Percentiles rank a stretch among this genome's conserved stretches.
Evolutionary conservation across 2,888 invertebrate genomes (phyloP).

Genomic region (Nemotelus nigrinus): DNA sequence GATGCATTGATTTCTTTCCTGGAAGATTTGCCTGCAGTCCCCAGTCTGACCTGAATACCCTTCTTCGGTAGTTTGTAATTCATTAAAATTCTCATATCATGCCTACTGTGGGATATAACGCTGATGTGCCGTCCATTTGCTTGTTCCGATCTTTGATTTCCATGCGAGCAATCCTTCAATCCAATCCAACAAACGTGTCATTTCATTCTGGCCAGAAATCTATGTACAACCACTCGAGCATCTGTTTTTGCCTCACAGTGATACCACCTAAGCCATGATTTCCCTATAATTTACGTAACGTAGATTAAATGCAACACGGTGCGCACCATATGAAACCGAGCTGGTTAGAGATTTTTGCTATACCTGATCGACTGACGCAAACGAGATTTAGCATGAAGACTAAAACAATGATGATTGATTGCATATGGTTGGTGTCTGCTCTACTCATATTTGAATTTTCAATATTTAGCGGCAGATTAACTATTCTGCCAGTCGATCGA

Average conservation of each 20-base stretch:
- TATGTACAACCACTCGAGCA: too few relatives aligned
- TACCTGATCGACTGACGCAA: conserved; percentile 31
- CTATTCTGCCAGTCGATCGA: too few relatives aligned
- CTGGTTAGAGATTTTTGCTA: conserved; percentile 17
- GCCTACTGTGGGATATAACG: too few relatives aligned
- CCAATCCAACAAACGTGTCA: neutral
- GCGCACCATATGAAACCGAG: neutral
- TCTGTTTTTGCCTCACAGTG: too few relatives aligned
- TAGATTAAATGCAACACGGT: neutral
- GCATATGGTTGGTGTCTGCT: conserved; percentile 21
- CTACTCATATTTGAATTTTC: too few relatives aligned
- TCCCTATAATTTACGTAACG: conserved; percentile 23
- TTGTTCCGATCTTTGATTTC: neutral
- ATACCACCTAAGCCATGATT: neutral
- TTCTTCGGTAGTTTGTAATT: too few relatives aligned
- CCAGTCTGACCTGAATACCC: too few relatives aligned
- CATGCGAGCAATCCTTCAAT: neutral
- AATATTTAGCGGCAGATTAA: too few relatives aligned
- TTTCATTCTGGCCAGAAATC: too few relatives aligned
- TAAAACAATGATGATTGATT: conserved; percentile 28
- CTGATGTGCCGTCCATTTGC: neutral
- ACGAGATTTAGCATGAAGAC: conserved; percentile 24
- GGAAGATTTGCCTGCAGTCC: too few relatives aligned
- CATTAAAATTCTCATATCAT: too few relatives aligned
- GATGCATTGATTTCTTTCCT: too few relatives aligned